phyloP scores from a whole-genome alignment of 2,797 vertebrate species.

The Enteromius radiatus region DNA sequence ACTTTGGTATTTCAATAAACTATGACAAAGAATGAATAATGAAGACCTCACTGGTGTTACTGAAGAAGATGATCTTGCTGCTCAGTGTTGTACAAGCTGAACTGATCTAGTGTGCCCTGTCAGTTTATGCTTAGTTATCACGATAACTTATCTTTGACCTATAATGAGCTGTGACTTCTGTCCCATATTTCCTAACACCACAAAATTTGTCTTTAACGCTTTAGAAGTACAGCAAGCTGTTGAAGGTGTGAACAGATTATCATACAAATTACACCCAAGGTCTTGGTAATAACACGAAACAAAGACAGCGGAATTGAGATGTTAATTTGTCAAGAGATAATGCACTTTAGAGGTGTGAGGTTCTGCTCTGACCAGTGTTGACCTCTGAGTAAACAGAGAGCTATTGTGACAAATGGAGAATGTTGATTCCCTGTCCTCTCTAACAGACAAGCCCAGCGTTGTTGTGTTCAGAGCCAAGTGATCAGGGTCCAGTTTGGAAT shows the following conservation, averaged over 20 bases:
- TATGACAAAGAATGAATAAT: background rate
- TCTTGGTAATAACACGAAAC: constrained; percentile 46
- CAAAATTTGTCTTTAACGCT: constrained; percentile 54
- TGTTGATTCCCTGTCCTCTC: constrained; percentile 54
- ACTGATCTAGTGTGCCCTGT: background rate
- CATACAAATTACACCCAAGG: constrained; percentile 67
- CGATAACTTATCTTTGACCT: background rate
- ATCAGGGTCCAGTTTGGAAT: constrained; percentile 15
- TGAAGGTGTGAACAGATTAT: constrained; percentile 58
- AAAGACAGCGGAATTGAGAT: constrained; percentile 53
- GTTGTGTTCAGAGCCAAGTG: constrained; percentile 21
- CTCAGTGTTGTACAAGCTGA: constrained; percentile 7
- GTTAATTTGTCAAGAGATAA: constrained; percentile 56
- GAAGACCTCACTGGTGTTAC: background rate
- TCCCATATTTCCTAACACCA: background rate
- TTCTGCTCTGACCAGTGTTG: constrained; percentile 47
- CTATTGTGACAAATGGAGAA: constrained; percentile 52
- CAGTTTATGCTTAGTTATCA: constrained; percentile 16
- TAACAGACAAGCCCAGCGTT: constrained; percentile 43
- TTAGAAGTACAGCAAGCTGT: constrained; percentile 18
- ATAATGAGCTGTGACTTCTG: constrained; percentile 10
- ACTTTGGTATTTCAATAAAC: background rate
- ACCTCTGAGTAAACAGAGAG: constrained; percentile 57
- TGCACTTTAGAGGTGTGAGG: constrained; percentile 55
- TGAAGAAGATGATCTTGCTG: background rate